phyloP scores from a whole-genome alignment of 2,888 invertebrate species.

The Arge pagana region DNA sequence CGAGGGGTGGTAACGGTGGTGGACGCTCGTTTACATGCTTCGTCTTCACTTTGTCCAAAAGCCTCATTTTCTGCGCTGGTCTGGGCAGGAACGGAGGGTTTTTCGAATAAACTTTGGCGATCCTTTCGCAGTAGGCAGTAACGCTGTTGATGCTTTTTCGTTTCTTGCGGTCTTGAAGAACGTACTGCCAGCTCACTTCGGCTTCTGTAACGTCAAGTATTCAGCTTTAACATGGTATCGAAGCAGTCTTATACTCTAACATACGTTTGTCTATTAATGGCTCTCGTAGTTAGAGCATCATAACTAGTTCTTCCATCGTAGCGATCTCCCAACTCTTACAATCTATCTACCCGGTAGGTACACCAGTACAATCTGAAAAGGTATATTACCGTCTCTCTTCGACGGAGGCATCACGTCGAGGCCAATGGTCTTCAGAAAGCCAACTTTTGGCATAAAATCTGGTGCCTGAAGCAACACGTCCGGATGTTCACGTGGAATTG shows the following conservation, averaged over 20 bases:
- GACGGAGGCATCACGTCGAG: constrained; percentile 62
- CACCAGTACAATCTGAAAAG: background rate
- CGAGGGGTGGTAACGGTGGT: constrained; percentile 47
- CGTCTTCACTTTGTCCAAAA: constrained; percentile 46
- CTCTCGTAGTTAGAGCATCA: constrained; percentile 43
- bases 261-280: background rate
- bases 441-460: constrained; percentile 64
- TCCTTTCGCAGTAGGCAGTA: constrained; percentile 59
- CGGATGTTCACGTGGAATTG: constrained; percentile 61
- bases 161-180: constrained; percentile 67
- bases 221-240: too few species aligned
- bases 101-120: constrained; percentile 49
- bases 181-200: constrained; percentile 68
- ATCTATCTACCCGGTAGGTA: constrained; percentile 7
- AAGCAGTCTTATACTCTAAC: too few species aligned
- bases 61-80: constrained; percentile 49
- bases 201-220: constrained; percentile 59
- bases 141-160: constrained; percentile 61
- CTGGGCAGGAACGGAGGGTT: constrained; percentile 47
- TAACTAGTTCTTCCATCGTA: too few species aligned
- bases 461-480: constrained; percentile 57
- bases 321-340: constrained; percentile 16
- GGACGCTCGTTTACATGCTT: constrained; percentile 45
- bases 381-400: constrained; percentile 64
- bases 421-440: constrained; percentile 65